Evolutionary conservation across 2,888 invertebrate species (phyloP).

Genomic region (Punctoribates punctum): DNA sequence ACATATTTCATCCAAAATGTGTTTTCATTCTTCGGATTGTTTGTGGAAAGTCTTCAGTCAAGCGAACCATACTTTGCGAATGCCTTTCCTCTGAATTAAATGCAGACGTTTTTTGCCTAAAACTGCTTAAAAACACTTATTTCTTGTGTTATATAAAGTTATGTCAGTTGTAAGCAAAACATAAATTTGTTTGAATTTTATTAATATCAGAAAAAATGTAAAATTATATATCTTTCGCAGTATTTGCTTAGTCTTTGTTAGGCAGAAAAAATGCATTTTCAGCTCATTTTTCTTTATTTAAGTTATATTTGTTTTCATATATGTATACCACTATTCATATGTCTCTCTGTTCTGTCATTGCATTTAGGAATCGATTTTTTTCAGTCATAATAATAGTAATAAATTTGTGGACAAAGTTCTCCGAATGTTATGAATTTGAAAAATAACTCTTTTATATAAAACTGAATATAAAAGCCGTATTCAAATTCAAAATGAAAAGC

Average conservation of each 20-base stretch:
- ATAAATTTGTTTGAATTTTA: constrained; percentile 2
- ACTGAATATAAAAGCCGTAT: background rate
- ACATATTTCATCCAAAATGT: background rate
- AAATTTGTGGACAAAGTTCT: background rate
- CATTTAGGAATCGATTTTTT: background rate
- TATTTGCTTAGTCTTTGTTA: background rate
- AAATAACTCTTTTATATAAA: constrained; percentile 1
- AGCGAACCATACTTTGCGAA: background rate
- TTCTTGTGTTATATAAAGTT: background rate
- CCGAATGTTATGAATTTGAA: constrained; percentile 11
- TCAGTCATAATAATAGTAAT: background rate
- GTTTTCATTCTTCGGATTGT: background rate
- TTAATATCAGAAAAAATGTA: background rate
- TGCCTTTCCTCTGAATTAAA: background rate
- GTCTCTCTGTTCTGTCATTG: background rate
- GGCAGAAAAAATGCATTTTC: background rate
- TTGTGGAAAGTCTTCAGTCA: background rate
- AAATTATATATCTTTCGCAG: background rate
- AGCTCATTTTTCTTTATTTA: background rate
- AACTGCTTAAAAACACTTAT: no score
- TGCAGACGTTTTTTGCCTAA: no score
- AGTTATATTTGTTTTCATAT: background rate
- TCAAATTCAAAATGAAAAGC: background rate
- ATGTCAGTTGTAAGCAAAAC: background rate
- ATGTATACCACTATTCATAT: background rate